These are phyloP conservation scores for Eptatretus burgeri DNA, from an alignment of 2,113 vertebrate genomes.

Conservation along the genomic window DNA sequence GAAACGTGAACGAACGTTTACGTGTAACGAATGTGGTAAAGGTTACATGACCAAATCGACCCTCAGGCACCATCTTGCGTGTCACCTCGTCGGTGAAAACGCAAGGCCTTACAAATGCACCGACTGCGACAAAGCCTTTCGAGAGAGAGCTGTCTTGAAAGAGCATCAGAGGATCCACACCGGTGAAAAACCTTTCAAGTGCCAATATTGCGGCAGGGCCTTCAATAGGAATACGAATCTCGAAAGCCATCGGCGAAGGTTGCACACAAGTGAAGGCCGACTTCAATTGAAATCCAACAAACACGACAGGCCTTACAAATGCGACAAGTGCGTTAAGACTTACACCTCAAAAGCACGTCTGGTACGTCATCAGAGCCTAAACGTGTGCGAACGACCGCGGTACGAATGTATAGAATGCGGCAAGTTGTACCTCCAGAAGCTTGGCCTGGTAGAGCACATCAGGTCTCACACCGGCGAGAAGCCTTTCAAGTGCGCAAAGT, in stretches of 20 bases:
- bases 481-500: neutral
- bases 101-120: neutral
- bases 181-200: conserved; percentile 11
- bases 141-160: neutral
- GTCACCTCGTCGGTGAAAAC: too few species aligned
- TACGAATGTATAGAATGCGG: neutral
- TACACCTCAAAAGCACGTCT: too few species aligned
- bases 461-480: conserved; percentile 2
- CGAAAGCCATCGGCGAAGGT: conserved; percentile 9
- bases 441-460: neutral
- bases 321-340: too few species aligned
- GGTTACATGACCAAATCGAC: too few species aligned
- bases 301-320: too few species aligned
- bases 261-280: conserved; percentile 8
- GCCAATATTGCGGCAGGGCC: conserved; percentile 9
- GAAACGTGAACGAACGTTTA: neutral
- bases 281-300: too few species aligned
- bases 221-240: conserved; percentile 13
- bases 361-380: too few species aligned
- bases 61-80: too few species aligned
- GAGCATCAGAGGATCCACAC: conserved; percentile 3
- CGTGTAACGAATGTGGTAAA: too few species aligned
- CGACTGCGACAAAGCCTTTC: neutral
- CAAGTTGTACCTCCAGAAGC: neutral
- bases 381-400: neutral